Evolutionary conservation across 2,113 vertebrate species (phyloP), one percentile per base, ranked within the genome.

Genomic region (Bubo bubo): DNA sequence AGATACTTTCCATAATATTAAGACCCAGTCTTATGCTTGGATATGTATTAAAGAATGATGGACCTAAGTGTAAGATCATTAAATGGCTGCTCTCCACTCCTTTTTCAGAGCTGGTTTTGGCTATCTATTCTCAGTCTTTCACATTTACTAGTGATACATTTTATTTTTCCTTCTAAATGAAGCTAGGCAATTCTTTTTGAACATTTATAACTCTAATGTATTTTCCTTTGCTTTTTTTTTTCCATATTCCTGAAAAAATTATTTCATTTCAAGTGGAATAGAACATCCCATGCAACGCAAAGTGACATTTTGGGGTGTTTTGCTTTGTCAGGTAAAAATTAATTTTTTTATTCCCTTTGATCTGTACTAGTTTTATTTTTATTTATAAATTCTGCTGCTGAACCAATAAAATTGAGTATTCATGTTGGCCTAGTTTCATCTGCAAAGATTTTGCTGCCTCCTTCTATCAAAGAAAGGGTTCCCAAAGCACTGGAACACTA

Each of bases 391-490:
- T 95, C 60, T 84, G 22, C 47, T 26, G 89, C 73, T 96, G 80
- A 91, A 90, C 89, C 81, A 96, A 82, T 94, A 94, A 96, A 96
- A 95, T 91, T 74, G 95, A 53, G 86, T 91, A 84, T 77, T 94
- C 11, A 0, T 70, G 72, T 81, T 86, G 92, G 53, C 93, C 95
- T 93, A 91, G 28, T 94, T 93, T 92, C 45, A 82, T 30, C 53
- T 88, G 23, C 45, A 95, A 94, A 86, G 77, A 92, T 72, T 88
- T 94, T 88, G 4, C 43, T 73, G n/a, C 21, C 39, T 76, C 39
- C 9, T 82, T 81, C 49, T 89, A 58, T 30, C 11, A 85, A 86
- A 67, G 13, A 68, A 71, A 27, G 4, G 20, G 23, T 59, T 94
- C 79, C 68, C 52, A 91, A 91, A 89, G 22, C 60, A 59, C 37